Evolutionary conservation across 2,888 invertebrate genomes (phyloP).

Genomic region (Cheilosia vulpina): DNA sequence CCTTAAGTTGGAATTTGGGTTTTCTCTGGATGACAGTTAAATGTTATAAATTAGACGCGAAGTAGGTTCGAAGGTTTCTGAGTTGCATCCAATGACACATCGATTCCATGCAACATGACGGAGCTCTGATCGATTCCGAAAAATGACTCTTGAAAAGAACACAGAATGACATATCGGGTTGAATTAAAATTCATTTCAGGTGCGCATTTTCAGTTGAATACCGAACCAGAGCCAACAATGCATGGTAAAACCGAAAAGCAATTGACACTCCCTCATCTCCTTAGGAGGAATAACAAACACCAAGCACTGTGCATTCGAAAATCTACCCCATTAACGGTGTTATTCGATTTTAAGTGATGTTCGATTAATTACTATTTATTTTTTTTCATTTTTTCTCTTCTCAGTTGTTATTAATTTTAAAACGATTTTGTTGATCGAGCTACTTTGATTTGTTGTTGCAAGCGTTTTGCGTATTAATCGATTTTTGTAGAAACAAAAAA

Average conservation of each 20-base stretch:
- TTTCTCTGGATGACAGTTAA: too few relatives aligned
- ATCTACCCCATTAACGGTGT: background rate
- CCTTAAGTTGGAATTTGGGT: too few relatives aligned
- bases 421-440: background rate
- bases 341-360: slow-evolving; percentile 3
- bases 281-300: slow-evolving; percentile 3
- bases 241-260: slow-evolving; percentile 25
- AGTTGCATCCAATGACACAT: too few relatives aligned
- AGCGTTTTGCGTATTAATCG: background rate
- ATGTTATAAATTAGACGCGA: too few relatives aligned
- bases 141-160: too few relatives aligned
- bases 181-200: slow-evolving; percentile 45
- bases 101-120: too few relatives aligned
- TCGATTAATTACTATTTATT: background rate
- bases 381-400: background rate
- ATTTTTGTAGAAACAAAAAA: background rate
- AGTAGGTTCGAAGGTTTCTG: too few relatives aligned
- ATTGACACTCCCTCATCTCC: slow-evolving; percentile 42
- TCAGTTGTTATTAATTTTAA: slow-evolving; percentile 7
- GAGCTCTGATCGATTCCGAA: too few relatives aligned
- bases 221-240: slow-evolving; percentile 36
- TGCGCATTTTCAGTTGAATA: slow-evolving; percentile 4
- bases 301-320: slow-evolving; percentile 4
- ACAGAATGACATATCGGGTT: background rate
- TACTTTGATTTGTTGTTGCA: background rate